Base-by-base conservation (phyloP, 2,113 vertebrate genomes). In the Psittacula cyanocephala region DNA sequence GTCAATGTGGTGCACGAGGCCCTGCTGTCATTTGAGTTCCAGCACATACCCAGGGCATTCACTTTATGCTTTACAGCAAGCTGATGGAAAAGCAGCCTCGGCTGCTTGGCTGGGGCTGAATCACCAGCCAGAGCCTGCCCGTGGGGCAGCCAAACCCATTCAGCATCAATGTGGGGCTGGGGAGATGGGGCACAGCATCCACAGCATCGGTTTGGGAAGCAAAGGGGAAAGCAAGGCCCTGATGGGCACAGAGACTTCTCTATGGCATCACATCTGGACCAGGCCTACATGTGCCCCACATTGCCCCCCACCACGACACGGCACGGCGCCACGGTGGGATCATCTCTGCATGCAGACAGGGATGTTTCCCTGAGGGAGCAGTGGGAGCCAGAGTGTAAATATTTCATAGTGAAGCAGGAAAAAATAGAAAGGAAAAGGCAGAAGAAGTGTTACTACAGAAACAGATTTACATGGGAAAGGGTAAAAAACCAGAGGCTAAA, bases 391-490 rank as follows among this genome's bases (percentile, higher is more conserved):
- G 41, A 62, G 44, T 60, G 95, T 79, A 89, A 95, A 94, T 93
- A 94, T 92, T 96, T 79, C 86, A 74, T n/a, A 65, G 80, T 55
- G 72, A 91, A 65, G 16, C 57, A 22, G 39, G 2, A 28, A 12
- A 19, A 41, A 47, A 64, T 46, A 19, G 17, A 25, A 17, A 7
- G 47, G 25, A 35, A 35, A 19, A 9, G 16, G 33, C 1, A 3
- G 11, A 9, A 91, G 75, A 96, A 92, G 90, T 91, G 95, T 94
- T 96, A 94, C 95, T 78, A 81, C 47, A 85, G 90, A 79, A 79
- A 90, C 17, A 11, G 90, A 76, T 91, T 85, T 69, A 31, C 53
- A 81, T 5, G 81, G 88, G 47, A 59, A 25, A 81, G 69, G 80
- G 60, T 71, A 57, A 59, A 70, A 68, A 69, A 68, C 24, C 2